A percentile compares a stretch with the other conserved stretches of the same genome.
Conservation (phyloP, 2,888 invertebrate genomes). For the Crepidodera aurea region DNA sequence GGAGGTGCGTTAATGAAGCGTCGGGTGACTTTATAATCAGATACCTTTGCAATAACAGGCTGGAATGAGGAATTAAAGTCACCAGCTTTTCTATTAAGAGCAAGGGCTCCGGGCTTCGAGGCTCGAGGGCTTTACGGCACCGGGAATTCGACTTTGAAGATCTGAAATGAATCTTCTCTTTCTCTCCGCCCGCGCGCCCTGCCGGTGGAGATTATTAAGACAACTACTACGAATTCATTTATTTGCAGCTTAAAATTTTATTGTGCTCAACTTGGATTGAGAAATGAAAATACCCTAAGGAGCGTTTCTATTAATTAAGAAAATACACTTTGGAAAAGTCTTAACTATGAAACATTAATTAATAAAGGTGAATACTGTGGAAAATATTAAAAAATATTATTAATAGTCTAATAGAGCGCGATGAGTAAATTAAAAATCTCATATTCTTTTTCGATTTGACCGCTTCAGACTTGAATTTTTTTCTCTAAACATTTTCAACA, state of each 20-base stretch:
- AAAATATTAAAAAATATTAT: too few species aligned
- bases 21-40: constrained; percentile 43
- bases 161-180: constrained; percentile 8
- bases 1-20: constrained; percentile 46
- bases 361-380: too few species aligned
- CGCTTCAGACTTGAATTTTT: too few species aligned
- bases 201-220: constrained; percentile 8
- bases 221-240: constrained; percentile 12
- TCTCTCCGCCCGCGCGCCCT: constrained; percentile 1
- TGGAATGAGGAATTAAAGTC: constrained; percentile 43
- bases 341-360: too few species aligned
- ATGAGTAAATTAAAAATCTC: too few species aligned
- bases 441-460: too few species aligned
- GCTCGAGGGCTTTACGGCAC: background rate
- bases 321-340: too few species aligned
- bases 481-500: too few species aligned
- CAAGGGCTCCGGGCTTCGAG: background rate
- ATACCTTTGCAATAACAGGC: constrained; percentile 37
- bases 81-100: constrained; percentile 20
- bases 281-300: background rate
- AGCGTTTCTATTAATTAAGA: constrained; percentile 7
- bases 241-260: constrained; percentile 9
- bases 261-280: background rate
- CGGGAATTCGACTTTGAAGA: background rate
- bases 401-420: too few species aligned